Conservation (phyloP, 2,113 vertebrate species). For the Tychaedon coryphoeus region DNA sequence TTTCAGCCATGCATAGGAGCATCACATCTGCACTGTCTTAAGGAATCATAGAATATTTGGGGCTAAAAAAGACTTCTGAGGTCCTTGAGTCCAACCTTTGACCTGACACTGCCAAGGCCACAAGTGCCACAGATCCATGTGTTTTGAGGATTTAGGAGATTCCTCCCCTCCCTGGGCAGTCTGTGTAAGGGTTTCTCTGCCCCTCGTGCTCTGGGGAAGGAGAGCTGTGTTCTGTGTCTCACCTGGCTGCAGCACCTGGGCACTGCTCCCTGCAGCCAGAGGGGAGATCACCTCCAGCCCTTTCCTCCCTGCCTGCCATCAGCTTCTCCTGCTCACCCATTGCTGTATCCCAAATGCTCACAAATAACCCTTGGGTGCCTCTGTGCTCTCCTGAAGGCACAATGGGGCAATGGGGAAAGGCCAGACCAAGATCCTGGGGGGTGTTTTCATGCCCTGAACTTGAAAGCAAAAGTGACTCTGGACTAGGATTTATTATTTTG, state of each 20-base stretch:
- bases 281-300: not conserved
- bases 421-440: not conserved
- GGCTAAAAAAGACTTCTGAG: not conserved
- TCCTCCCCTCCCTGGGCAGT: not conserved
- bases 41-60: not conserved
- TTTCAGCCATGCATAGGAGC: not conserved
- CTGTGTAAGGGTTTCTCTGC: not conserved
- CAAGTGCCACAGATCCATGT: no score
- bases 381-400: not conserved
- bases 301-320: not conserved
- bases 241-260: not conserved
- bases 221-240: not conserved
- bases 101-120: not conserved
- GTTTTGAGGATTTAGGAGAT: not conserved
- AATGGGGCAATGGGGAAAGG: fast-evolving
- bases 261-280: fast-evolving
- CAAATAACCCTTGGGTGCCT: not conserved
- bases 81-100: not conserved
- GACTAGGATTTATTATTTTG: not conserved
- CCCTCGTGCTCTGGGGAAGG: fast-evolving
- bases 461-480: not conserved
- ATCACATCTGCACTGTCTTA: not conserved
- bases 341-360: fast-evolving
- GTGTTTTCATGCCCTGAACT: not conserved
- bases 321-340: fast-evolving